A percentile compares a stretch with the other conserved stretches of the same genome.
Evolutionary conservation across 2,113 vertebrate genomes (phyloP).

Genomic region (Hippocampus comes): DNA sequence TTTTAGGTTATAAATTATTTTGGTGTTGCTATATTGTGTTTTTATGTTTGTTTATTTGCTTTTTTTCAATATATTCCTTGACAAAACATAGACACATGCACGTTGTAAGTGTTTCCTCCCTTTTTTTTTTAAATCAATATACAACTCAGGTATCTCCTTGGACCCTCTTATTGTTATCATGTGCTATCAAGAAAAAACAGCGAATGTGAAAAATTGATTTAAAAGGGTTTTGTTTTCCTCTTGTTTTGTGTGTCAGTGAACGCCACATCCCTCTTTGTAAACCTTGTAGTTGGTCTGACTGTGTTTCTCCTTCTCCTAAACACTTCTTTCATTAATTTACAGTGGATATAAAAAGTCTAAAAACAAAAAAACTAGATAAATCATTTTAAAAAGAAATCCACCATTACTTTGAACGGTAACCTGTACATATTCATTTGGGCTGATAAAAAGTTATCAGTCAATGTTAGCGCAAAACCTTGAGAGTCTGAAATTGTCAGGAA

Average conservation of each 20-base stretch:
- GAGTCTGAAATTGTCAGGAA: too few species aligned
- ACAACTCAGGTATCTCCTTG: constrained; percentile 60
- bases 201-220: constrained; percentile 20
- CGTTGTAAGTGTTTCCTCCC: neutral
- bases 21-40: too few species aligned
- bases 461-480: too few species aligned
- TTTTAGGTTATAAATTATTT: too few species aligned
- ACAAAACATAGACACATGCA: neutral
- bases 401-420: too few species aligned
- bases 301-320: constrained; percentile 22
- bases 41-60: too few species aligned
- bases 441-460: too few species aligned
- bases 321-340: neutral
- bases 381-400: too few species aligned
- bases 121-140: constrained; percentile 15
- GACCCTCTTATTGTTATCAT: constrained; percentile 27
- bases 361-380: neutral
- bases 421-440: too few species aligned
- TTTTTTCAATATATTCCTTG: too few species aligned
- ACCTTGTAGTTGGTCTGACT: constrained; percentile 11
- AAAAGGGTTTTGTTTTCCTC: constrained; percentile 15
- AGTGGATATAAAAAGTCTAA: neutral
- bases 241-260: constrained; percentile 30
- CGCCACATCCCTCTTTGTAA: constrained; percentile 20
- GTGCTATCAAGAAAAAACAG: constrained; percentile 40